These are phyloP conservation scores for Globia sparganii DNA, from an alignment of 2,888 invertebrate species.

Conservation along the genomic window DNA sequence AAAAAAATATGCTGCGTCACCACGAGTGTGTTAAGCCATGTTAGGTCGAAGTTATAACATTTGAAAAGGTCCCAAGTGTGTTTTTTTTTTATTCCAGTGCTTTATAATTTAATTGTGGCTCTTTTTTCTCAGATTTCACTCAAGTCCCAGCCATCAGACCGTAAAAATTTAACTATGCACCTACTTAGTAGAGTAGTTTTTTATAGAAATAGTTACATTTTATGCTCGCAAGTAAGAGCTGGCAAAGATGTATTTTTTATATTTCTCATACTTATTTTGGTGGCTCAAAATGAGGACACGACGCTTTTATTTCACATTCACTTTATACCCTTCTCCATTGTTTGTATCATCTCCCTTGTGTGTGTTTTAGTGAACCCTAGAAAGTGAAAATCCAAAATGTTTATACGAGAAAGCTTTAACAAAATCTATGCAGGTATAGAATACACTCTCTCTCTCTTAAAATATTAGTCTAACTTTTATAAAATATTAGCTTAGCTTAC, in stretches of 20 bases:
- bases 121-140: conserved; percentile 39
- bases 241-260: conserved; percentile 60
- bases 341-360: conserved; percentile 34
- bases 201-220: conserved; percentile 63
- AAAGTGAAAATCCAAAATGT: conserved; percentile 3
- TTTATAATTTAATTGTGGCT: conserved; percentile 30
- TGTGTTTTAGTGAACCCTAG: conserved; percentile 22
- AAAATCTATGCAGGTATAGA: not conserved
- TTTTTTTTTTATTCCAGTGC: conserved; percentile 30
- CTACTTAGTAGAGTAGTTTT: conserved; percentile 63
- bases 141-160: conserved; percentile 39
- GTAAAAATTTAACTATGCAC: conserved; percentile 61
- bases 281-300: conserved; percentile 45
- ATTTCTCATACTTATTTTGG: conserved; percentile 58
- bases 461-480: not conserved
- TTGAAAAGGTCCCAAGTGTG: conserved; percentile 14
- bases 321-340: conserved; percentile 43
- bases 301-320: conserved; percentile 52
- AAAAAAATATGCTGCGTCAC: conserved; percentile 42
- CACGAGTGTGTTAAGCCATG: not conserved
- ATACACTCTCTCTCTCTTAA: not conserved
- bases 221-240: conserved; percentile 57
- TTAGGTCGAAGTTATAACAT: conserved; percentile 12
- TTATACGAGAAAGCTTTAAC: not conserved
- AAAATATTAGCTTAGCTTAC: not conserved